Conservation (phyloP, 1,140 invertebrate species). For the Brachionus manjavacas region DNA sequence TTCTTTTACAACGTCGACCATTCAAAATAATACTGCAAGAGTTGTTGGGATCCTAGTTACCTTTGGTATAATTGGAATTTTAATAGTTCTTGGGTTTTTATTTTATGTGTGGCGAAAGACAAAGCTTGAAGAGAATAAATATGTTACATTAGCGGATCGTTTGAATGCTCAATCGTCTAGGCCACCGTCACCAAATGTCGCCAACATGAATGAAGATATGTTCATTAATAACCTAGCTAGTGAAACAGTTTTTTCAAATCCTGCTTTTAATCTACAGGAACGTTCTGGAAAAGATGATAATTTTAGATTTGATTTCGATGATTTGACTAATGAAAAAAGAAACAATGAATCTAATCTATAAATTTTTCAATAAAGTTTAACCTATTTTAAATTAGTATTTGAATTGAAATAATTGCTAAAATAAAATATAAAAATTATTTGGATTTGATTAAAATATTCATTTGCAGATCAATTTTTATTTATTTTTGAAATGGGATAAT, state of each 20-base stretch:
- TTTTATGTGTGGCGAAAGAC: not conserved
- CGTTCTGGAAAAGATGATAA: not conserved
- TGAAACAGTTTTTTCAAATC: conserved; percentile 6
- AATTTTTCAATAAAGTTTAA: not conserved
- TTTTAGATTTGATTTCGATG: conserved; percentile 30
- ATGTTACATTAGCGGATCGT: conserved; percentile 7
- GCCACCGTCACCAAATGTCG: not conserved
- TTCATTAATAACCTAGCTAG: not conserved
- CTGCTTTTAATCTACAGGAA: conserved; percentile 5
- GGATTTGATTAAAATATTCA: not conserved
- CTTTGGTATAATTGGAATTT: not conserved
- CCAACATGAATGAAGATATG: conserved; percentile 19
- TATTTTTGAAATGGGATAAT: no score
- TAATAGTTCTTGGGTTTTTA: conserved; percentile 10
- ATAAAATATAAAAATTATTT: not conserved
- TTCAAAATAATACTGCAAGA: conserved; percentile 12
- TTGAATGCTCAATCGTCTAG: not conserved
- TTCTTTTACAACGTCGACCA: not conserved
- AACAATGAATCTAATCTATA: not conserved
- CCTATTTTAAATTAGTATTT: no score
- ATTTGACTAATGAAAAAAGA: not conserved
- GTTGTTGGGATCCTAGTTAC: not conserved
- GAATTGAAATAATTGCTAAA: not conserved
- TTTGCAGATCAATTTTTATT: no score
- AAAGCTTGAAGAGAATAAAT: conserved; percentile 19